A percentile compares a stretch with the other conserved stretches of the same genome.
These are phyloP conservation scores for Laticauda laticaudata DNA, from an alignment of 2,113 vertebrate genomes.

Conservation along the genomic window DNA sequence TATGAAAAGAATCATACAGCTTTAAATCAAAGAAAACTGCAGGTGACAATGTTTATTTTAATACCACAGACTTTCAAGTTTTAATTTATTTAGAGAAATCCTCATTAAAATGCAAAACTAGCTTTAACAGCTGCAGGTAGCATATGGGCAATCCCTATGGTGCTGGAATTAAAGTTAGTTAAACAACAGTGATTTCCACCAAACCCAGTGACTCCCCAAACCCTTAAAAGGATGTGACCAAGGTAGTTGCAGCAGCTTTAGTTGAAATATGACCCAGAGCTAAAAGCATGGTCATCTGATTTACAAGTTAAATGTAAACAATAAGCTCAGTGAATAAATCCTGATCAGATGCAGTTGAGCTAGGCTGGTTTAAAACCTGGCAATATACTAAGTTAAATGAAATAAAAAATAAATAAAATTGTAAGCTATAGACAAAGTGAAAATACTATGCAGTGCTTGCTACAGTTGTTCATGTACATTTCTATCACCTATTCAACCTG, in stretches of 20 bases:
- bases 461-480: no score
- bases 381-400: background rate
- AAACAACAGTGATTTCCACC: background rate
- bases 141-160: background rate
- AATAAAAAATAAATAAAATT: background rate
- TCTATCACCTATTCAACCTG: no score
- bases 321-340: background rate
- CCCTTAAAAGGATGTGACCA: background rate
- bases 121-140: constrained; percentile 1
- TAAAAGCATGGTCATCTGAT: background rate
- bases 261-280: background rate
- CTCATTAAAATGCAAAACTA: constrained; percentile 14
- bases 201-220: background rate
- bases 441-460: background rate
- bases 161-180: background rate
- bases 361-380: background rate
- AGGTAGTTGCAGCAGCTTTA: background rate
- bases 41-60: constrained; percentile 5
- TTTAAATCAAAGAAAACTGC: constrained; percentile 4
- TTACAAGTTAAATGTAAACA: background rate
- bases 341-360: background rate
- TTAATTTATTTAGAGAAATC: constrained; percentile 12
- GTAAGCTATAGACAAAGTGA: background rate
- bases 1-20: background rate
- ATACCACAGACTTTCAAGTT: constrained; percentile 3